These are phyloP conservation scores for Ctenodactylus gundi DNA, from an alignment of 2,113 vertebrate species.

Conservation along the genomic window DNA sequence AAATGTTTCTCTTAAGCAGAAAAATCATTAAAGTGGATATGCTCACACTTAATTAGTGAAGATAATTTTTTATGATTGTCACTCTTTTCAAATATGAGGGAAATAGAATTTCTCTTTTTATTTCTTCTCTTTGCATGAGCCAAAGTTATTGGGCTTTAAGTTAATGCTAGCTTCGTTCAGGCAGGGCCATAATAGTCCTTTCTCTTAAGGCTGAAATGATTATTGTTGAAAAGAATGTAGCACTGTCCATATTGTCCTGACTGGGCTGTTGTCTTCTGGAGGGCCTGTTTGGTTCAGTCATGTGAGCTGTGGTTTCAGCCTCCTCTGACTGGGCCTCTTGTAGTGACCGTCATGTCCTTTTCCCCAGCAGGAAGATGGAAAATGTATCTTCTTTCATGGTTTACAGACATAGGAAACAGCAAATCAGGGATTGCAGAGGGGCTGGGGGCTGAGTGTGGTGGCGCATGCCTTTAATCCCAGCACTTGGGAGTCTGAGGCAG, in stretches of 20 bases:
- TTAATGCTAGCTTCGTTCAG: background rate
- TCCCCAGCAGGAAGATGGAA: background rate
- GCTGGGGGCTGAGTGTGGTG: too few relatives aligned
- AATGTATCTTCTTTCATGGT: background rate
- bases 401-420: background rate
- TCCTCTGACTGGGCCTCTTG: background rate
- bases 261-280: constrained; percentile 34
- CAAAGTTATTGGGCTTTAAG: background rate
- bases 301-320: background rate
- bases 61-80: background rate
- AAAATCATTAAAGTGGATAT: background rate
- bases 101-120: background rate
- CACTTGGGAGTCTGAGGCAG: too few relatives aligned
- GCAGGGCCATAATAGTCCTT: constrained; percentile 54
- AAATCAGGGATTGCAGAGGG: background rate
- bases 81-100: background rate
- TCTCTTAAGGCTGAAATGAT: constrained; percentile 51
- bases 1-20: constrained; percentile 1
- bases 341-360: background rate
- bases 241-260: constrained; percentile 62
- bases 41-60: background rate
- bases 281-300: background rate
- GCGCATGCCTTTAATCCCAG: too few relatives aligned
- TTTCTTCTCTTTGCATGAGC: background rate
- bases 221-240: constrained; percentile 65